These are phyloP conservation scores for Sebastes minor DNA, from an alignment of 2,797 vertebrate species.

Conservation along the genomic window DNA sequence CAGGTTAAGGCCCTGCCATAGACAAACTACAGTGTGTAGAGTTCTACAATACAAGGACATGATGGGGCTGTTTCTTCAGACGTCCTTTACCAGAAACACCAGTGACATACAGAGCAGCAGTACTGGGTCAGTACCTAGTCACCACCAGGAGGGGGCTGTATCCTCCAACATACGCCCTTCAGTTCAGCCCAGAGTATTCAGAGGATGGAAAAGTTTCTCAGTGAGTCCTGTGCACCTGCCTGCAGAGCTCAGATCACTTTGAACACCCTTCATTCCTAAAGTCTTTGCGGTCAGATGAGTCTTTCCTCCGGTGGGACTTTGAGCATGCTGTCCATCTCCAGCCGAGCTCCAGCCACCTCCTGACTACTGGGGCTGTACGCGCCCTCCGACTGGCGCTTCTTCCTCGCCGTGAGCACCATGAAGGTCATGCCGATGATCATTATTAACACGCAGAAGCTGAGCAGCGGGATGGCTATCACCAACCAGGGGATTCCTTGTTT, in stretches of 20 bases:
- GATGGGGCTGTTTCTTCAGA: background rate
- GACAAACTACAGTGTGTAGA: background rate
- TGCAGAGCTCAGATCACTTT: background rate
- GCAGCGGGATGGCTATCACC: conserved; percentile 88
- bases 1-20: background rate
- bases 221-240: conserved; percentile 20
- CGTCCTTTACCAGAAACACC: background rate
- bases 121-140: conserved; percentile 12
- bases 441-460: conserved; percentile 88
- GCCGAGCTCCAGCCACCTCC: conserved; percentile 93
- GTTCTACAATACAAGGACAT: background rate
- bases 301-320: conserved; percentile 96
- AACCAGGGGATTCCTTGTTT: conserved; percentile 85
- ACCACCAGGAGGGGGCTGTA: conserved; percentile 22
- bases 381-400: conserved; percentile 94
- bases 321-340: conserved; percentile 98
- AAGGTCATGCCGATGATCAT: conserved; percentile 86
- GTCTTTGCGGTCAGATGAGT: conserved; percentile 83
- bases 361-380: conserved; percentile 95
- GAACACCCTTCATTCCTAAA: background rate
- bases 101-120: background rate
- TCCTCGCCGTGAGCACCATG: conserved; percentile 90
- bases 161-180: background rate
- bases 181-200: background rate
- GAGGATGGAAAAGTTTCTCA: background rate